Percentiles rank a stretch among this genome's conserved stretches.
Evolutionary conservation across 1,140 invertebrate species (phyloP).

Genomic region (Ylistrum balloti): DNA sequence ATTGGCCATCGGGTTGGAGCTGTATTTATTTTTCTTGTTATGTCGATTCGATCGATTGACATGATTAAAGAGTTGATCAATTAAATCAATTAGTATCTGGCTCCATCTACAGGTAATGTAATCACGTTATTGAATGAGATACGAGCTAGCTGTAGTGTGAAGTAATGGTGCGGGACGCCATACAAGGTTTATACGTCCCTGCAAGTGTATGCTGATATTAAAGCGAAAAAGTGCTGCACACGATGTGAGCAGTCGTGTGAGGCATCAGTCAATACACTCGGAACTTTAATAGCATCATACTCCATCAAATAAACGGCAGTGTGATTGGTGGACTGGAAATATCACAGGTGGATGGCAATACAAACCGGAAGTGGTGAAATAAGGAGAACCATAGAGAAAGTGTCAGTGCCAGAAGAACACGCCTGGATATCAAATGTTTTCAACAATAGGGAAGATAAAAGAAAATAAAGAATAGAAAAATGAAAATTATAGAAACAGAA

Average conservation of each 20-base stretch:
- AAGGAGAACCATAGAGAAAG: not conserved
- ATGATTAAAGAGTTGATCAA: conserved; percentile 39
- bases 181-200: not conserved
- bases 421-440: too few relatives aligned
- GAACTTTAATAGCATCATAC: too few relatives aligned
- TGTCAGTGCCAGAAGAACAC: not conserved
- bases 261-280: not conserved
- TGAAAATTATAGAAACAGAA: not conserved
- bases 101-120: not conserved
- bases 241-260: not conserved
- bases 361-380: not conserved
- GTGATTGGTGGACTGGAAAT: not conserved
- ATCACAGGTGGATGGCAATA: not conserved
- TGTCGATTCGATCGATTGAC: conserved; percentile 9
- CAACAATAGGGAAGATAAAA: not conserved
- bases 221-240: not conserved
- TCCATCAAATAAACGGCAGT: not conserved
- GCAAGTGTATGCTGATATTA: not conserved
- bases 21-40: conserved; percentile 31
- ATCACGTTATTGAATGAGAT: not conserved
- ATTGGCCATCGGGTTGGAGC: conserved; percentile 10
- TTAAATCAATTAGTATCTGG: conserved; percentile 18
- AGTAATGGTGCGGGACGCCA: not conserved
- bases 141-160: not conserved
- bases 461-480: not conserved